Base-by-base conservation (phyloP, 2,797 vertebrate genomes). In the Botia almorhae region DNA sequence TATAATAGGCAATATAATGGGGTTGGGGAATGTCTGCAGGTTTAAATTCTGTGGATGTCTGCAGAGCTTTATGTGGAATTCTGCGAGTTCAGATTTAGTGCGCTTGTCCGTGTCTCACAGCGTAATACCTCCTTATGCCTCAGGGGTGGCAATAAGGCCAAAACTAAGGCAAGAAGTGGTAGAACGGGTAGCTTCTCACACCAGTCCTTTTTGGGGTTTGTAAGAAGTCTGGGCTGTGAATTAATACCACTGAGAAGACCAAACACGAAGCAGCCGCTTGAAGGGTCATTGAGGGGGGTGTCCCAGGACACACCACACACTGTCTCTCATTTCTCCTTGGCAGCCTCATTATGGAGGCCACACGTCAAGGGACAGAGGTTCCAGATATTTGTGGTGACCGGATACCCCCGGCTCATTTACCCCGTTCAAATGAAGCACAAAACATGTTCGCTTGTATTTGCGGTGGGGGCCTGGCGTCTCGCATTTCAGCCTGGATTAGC, bases 141-240 rank as follows among this genome's bases (percentile, higher is more conserved):
- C 69, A 80, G 69, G 60, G 29, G 33, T 56, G 51, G 68, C 51
- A 19, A 60, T 55, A 61, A 33, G 75, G 69, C 6, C n/a, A 79
- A 79, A 71, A 69, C 58, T 72, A 36, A 79, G 56, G 64, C 58
- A 72, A 79, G 46, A 71, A 63, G 58, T 11, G 17, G n/a, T 33
- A 56, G 63, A 50, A 77, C n/a, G 12, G n/a, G 69, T 83, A 84
- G 80, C 50, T 76, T 84, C 81, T 86, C 50, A 78, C 56, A 72
- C 69, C 83, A 76, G 83, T 85, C 90, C 91, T 91, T 92, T 89
- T 93, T 84, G 85, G 89, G 91, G 81, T 77, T 68, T 81, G 86
- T 88, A 85, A 82, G 82, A 78, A 81, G 89, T 87, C 87, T 82
- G 55, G 76, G 33, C 39, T 81, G 82, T 89, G 87, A 91, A 92